Evolutionary conservation across 1,140 invertebrate genomes (phyloP).

Genomic region (Nasonia vitripennis): DNA sequence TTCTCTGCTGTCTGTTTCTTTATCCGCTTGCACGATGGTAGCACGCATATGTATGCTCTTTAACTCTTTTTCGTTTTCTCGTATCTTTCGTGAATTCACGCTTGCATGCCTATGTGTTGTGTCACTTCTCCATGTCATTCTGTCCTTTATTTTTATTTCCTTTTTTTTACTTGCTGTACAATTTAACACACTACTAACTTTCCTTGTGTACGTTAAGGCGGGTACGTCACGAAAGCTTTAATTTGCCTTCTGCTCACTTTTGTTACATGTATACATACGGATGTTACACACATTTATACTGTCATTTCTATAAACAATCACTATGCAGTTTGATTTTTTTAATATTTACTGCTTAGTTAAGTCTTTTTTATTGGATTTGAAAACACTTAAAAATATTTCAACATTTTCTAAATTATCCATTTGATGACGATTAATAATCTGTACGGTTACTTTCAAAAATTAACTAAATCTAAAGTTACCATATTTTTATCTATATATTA

Average conservation of each 20-base stretch:
- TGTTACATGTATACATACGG: background rate
- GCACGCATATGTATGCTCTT: slow-evolving; percentile 29
- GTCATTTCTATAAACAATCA: background rate
- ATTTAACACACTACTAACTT: slow-evolving; percentile 26
- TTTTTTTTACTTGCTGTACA: background rate
- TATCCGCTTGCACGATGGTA: slow-evolving; percentile 23
- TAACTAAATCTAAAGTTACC: background rate
- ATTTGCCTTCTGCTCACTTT: slow-evolving; percentile 12
- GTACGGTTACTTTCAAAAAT: no score
- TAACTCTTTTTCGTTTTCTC: slow-evolving; percentile 29
- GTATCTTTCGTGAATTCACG: slow-evolving; percentile 23
- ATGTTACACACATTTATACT: background rate
- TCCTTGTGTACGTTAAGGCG: background rate
- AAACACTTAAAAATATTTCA: background rate
- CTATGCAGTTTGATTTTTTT: background rate
- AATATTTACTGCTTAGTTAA: background rate
- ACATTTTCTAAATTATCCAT: no score
- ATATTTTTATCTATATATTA: background rate
- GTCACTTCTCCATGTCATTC: slow-evolving; percentile 25
- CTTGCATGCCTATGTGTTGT: slow-evolving; percentile 5
- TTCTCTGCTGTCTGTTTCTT: slow-evolving; percentile 31
- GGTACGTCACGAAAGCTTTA: background rate
- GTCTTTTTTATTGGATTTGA: background rate
- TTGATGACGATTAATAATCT: background rate
- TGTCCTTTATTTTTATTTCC: background rate